Percentiles rank a stretch among this genome's conserved stretches.
Conservation (phyloP, 2,797 vertebrate genomes). For the Labroides dimidiatus region DNA sequence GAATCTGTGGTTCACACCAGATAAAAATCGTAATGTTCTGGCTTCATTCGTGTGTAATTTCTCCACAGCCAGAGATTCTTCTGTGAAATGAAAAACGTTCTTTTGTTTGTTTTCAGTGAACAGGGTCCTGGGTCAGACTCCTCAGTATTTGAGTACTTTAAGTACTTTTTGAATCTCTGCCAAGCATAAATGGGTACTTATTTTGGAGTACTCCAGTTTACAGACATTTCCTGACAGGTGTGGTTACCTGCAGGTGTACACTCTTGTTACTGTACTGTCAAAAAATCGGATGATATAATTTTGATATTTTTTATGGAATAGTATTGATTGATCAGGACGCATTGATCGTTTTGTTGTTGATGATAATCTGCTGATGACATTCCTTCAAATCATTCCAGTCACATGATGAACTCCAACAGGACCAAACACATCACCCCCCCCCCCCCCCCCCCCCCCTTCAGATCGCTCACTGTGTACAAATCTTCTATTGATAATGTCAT, state of each 20-base stretch:
- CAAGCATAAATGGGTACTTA: slow-evolving; percentile 25
- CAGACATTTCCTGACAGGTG: slow-evolving; percentile 26
- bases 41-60: too few species aligned
- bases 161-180: slow-evolving; percentile 12
- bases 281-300: slow-evolving; percentile 15
- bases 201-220: slow-evolving; percentile 41
- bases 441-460: slow-evolving; percentile 50
- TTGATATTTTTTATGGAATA: slow-evolving; percentile 37
- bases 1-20: too few species aligned
- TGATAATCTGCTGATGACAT: slow-evolving; percentile 54
- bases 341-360: slow-evolving; percentile 23
- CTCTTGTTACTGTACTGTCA: slow-evolving; percentile 41
- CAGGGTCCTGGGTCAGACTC: slow-evolving; percentile 12
- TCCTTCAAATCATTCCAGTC: slow-evolving; percentile 47
- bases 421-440: slow-evolving; percentile 56
- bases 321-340: slow-evolving; percentile 37
- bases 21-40: too few species aligned
- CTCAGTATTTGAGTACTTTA: slow-evolving; percentile 19
- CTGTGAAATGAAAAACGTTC: neutral
- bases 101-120: neutral
- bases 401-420: slow-evolving; percentile 9
- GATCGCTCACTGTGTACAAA: slow-evolving; percentile 83
- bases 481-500: slow-evolving; percentile 78
- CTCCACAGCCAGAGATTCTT: neutral
- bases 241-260: slow-evolving; percentile 5